A percentile compares a stretch with the other conserved stretches of the same genome.
phyloP scores from a whole-genome alignment of 1,140 invertebrate species.

The Cydia pomonella region DNA sequence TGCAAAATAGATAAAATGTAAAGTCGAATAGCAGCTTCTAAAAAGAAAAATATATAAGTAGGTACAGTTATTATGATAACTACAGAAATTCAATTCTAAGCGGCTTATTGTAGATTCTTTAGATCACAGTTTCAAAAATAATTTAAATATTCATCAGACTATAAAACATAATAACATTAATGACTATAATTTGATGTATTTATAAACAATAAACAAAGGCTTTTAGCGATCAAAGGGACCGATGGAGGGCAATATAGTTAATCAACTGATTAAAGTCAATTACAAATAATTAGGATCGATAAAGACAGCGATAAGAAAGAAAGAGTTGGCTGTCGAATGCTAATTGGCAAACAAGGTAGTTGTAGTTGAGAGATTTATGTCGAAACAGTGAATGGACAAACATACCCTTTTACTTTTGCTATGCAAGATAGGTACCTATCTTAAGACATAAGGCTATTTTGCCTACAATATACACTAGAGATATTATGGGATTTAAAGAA shows the following conservation, averaged over 20 bases:
- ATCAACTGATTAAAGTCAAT: constrained; percentile 79
- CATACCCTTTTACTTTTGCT: background rate
- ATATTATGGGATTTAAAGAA: too few relatives aligned
- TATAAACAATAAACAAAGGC: constrained; percentile 28
- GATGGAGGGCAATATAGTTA: constrained; percentile 70
- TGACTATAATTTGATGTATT: constrained; percentile 28
- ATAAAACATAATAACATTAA: constrained; percentile 2
- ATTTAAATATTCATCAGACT: constrained; percentile 2
- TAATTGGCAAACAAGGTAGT: constrained; percentile 34
- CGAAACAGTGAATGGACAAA: constrained; percentile 25
- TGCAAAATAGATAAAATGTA: too few relatives aligned
- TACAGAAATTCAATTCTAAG: background rate
- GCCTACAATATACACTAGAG: too few relatives aligned
- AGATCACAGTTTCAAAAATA: background rate
- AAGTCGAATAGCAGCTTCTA: too few relatives aligned
- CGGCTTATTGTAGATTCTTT: constrained; percentile 2
- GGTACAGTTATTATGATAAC: background rate
- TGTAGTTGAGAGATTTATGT: constrained; percentile 14
- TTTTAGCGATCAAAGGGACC: constrained; percentile 61
- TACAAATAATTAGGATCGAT: constrained; percentile 76
- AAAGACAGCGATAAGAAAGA: constrained; percentile 70
- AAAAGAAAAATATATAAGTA: too few relatives aligned
- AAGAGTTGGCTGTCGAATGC: constrained; percentile 47
- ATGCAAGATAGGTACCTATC: constrained; percentile 4
- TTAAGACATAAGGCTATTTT: too few relatives aligned